Evolutionary conservation across 2,888 invertebrate genomes (phyloP).

Genomic region (Rhogogaster chlorosoma): DNA sequence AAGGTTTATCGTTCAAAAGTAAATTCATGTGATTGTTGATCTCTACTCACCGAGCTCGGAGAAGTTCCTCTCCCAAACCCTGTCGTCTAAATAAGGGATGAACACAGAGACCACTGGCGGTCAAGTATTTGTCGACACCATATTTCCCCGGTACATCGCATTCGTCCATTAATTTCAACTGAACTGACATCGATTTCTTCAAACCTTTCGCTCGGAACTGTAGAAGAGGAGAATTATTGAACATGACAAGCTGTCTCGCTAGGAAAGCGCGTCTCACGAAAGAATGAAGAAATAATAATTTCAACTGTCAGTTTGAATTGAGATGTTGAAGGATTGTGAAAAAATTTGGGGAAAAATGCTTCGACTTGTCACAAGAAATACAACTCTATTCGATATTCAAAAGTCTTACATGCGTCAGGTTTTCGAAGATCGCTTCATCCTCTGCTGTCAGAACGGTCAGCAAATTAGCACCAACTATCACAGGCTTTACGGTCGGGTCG

Average conservation of each 20-base stretch:
- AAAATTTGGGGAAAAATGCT: neutral
- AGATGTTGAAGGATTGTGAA: neutral
- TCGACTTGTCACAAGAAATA: neutral
- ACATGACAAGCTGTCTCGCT: neutral
- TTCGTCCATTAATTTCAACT: slow-evolving; percentile 56
- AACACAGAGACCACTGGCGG: slow-evolving; percentile 72
- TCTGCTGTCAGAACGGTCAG: slow-evolving; percentile 59
- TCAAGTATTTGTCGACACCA: slow-evolving; percentile 67
- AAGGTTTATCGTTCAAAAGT: neutral
- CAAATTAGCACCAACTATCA: slow-evolving; percentile 73
- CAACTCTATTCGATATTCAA: neutral
- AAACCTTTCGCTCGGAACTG: slow-evolving; percentile 52
- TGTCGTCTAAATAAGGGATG: slow-evolving; percentile 70
- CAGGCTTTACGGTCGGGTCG: slow-evolving; percentile 67
- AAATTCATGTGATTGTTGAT: neutral
- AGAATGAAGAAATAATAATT: neutral
- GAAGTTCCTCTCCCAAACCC: slow-evolving; percentile 64
- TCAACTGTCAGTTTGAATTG: neutral
- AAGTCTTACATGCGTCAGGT: slow-evolving; percentile 24
- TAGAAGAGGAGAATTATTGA: neutral
- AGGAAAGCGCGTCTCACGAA: neutral
- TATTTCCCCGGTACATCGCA: slow-evolving; percentile 64
- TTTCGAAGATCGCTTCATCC: slow-evolving; percentile 22
- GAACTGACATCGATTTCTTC: slow-evolving; percentile 50
- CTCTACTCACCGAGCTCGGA: slow-evolving; percentile 64